Conservation (phyloP, 2,888 invertebrate genomes). For the Eilema sororculum region DNA sequence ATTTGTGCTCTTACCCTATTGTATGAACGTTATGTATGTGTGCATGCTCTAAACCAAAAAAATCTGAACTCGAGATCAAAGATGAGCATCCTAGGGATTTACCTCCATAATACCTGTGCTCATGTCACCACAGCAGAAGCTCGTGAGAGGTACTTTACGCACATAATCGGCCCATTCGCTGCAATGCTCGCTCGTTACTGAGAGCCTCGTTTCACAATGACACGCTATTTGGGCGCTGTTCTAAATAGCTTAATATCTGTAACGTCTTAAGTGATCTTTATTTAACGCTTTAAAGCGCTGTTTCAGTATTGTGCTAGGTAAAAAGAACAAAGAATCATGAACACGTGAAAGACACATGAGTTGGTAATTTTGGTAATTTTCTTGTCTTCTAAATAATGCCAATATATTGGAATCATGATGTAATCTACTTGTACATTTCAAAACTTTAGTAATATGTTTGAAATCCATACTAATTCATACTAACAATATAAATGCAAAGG, state of each 20-base stretch:
- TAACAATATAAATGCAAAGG: no score
- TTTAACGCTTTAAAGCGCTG: slow-evolving; percentile 10
- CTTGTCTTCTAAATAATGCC: no score
- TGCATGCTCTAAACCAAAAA: neutral
- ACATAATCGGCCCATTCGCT: slow-evolving; percentile 43
- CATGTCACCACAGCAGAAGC: slow-evolving; percentile 21
- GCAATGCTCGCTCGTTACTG: slow-evolving; percentile 43
- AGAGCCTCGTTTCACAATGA: slow-evolving; percentile 30
- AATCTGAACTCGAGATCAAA: neutral
- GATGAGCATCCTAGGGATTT: neutral
- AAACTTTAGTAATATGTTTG: no score
- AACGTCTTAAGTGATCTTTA: slow-evolving; percentile 28
- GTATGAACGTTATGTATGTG: no score
- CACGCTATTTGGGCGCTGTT: slow-evolving; percentile 38
- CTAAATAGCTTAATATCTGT: slow-evolving; percentile 49
- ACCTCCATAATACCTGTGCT: neutral
- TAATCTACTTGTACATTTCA: no score
- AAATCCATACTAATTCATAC: no score
- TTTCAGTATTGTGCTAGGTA: neutral
- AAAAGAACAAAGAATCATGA: neutral
- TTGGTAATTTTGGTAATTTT: no score
- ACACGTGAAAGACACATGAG: neutral
- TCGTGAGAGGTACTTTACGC: slow-evolving; percentile 26
- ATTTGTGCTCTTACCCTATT: no score
- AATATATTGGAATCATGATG: no score